Conservation (phyloP, 2,113 vertebrate species). For the Anoura caudifer region DNA sequence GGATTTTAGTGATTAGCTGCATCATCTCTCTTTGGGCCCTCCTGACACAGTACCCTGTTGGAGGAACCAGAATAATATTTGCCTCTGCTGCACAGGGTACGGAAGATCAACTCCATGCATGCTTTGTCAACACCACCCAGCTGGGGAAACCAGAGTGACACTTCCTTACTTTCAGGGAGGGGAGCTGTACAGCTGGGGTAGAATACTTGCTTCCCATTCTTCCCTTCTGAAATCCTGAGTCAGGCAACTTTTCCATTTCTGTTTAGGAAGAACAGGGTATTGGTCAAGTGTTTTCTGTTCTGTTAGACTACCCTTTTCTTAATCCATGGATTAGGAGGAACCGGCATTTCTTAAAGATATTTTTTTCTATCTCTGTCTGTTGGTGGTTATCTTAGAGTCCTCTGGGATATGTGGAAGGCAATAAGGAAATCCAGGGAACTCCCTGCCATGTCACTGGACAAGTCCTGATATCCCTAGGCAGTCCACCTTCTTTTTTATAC, state of each 20-base stretch:
- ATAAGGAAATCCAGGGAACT: background rate
- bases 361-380: background rate
- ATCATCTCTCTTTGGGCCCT: background rate
- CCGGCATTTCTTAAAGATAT: background rate
- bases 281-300: background rate
- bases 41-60: background rate
- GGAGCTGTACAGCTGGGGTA: rapidly evolving
- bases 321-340: background rate
- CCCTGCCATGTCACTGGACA: background rate
- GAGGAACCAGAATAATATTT: background rate
- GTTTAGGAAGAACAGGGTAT: background rate
- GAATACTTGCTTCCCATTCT: background rate
- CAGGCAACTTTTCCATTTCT: background rate
- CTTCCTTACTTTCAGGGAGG: background rate
- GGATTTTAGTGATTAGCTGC: background rate
- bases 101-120: background rate
- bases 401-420: background rate
- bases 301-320: background rate
- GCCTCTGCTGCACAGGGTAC: background rate
- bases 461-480: background rate
- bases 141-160: background rate
- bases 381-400: background rate
- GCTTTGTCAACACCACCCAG: background rate
- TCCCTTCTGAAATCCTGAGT: background rate
- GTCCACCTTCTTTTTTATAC: background rate